phyloP scores from a whole-genome alignment of 2,797 vertebrate species.

The Intellagama lesueurii region DNA sequence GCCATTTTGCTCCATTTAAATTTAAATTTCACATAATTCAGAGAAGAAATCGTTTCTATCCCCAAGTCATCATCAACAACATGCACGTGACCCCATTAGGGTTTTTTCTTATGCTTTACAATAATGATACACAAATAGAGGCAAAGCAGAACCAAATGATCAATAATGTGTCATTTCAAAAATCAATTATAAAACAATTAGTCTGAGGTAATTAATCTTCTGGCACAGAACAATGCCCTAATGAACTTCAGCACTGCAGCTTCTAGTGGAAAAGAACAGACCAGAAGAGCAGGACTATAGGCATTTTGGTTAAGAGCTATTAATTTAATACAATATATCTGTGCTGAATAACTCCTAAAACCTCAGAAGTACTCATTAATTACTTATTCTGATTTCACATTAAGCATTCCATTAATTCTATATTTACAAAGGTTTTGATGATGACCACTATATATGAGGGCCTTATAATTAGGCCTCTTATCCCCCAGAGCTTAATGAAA shows the following conservation, averaged over 20 bases:
- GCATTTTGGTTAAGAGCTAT: slow-evolving; percentile 28
- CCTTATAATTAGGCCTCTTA: slow-evolving; percentile 12
- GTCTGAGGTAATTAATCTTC: slow-evolving; percentile 45
- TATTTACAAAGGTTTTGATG: neutral
- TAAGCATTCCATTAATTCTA: slow-evolving; percentile 11
- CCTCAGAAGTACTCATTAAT: slow-evolving; percentile 28
- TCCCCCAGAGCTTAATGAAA: neutral
- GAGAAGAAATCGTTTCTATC: slow-evolving; percentile 4
- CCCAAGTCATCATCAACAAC: slow-evolving; percentile 16
- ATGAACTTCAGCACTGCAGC: slow-evolving; percentile 22
- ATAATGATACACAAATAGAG: slow-evolving; percentile 9
- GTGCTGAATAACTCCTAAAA: slow-evolving; percentile 12
- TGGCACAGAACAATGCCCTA: slow-evolving; percentile 1
- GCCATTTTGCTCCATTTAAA: slow-evolving; percentile 26
- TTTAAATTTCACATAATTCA: slow-evolving; percentile 4
- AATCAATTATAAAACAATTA: slow-evolving; percentile 23
- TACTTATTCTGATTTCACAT: slow-evolving; percentile 2
- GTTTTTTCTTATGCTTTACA: neutral
- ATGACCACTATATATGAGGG: slow-evolving; percentile 17
- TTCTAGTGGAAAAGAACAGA: slow-evolving; percentile 21
- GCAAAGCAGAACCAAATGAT: neutral
- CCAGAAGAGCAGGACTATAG: slow-evolving; percentile 5
- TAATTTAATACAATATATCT: slow-evolving; percentile 37
- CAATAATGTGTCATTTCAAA: slow-evolving; percentile 27
- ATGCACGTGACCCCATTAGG: neutral